Base-by-base conservation (phyloP, 2,797 vertebrate species). In the Hoplostethus atlanticus region DNA sequence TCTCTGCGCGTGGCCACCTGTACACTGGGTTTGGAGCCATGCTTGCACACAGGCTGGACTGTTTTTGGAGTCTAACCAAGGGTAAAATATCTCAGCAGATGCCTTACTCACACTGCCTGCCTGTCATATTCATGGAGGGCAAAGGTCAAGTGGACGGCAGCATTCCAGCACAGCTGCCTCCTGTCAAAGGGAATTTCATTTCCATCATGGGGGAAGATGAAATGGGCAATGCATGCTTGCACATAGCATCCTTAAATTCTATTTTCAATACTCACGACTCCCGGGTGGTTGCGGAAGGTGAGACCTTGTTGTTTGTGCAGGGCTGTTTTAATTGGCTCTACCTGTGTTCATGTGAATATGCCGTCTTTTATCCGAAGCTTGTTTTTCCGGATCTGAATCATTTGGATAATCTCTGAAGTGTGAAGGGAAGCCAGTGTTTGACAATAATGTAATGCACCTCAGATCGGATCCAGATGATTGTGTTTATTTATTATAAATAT, bases 11-110 rank as follows among this genome's bases (percentile, higher is more conserved):
- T 1, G 2, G 10, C 42, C 34, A 73, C 47, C 68, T 76, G 69
- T 61, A 62, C 31, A 31, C 51, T 61, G 55, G 31, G 38, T 31
- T 42, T 55, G 47, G 34, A 65, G 40, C 30, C 46, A 56, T 66
- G 46, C 38, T 67, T 57, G 51, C 46, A 57, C 63, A 64, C 0
- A 47, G 64, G 21, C 15, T 10, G 71, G 46, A 56, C 61, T 68
- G 70, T 67, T 79, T 77, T 48, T 81, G 76, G 61, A 84, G 67
- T 67, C 55, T 42, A 74, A 83, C 68, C 67, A 80, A 77, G 75
- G 73, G 59, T 78, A 77, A 86, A 77, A 77, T 67, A 80, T 72
- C 67, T 47, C 65, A 81, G 28, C 89, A 84, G 81, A 82, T 88
- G 85, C 68, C 73, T 77, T 64, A n/a, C 42, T 63, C 70, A 51